Conservation (phyloP, 2,797 vertebrate species). For the Galago senegalensis region DNA sequence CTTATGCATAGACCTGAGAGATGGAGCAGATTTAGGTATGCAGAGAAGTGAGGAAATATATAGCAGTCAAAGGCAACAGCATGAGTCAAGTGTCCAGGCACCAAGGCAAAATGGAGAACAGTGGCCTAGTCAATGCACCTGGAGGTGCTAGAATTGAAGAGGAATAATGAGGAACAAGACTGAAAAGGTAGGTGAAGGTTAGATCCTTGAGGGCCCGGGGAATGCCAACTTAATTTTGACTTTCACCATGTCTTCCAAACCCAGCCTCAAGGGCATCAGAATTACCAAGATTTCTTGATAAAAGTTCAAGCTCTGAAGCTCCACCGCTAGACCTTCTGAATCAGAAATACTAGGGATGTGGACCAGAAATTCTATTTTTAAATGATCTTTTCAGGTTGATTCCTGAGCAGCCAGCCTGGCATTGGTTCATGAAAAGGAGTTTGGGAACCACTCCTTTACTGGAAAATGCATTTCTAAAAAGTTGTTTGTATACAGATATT, state of each 20-base stretch:
- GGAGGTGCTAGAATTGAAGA: background rate
- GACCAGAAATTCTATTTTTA: constrained; percentile 49
- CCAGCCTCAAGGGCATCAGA: background rate
- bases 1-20: background rate
- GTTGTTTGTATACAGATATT: constrained; percentile 33
- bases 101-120: constrained; percentile 6
- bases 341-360: background rate
- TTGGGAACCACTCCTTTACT: constrained; percentile 39
- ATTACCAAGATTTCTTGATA: background rate
- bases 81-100: background rate
- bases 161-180: background rate
- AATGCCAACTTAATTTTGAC: background rate
- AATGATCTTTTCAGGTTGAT: constrained; percentile 49
- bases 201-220: background rate
- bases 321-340: background rate
- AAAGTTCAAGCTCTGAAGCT: background rate
- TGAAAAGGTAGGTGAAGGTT: background rate
- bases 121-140: background rate
- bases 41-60: constrained; percentile 10
- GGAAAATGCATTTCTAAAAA: constrained; percentile 61
- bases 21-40: background rate
- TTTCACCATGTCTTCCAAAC: background rate
- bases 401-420: constrained; percentile 22
- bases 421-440: constrained; percentile 20
- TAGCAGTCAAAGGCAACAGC: background rate